Base-by-base conservation (phyloP, 2,113 vertebrate species). In the Rafetus swinhoei region DNA sequence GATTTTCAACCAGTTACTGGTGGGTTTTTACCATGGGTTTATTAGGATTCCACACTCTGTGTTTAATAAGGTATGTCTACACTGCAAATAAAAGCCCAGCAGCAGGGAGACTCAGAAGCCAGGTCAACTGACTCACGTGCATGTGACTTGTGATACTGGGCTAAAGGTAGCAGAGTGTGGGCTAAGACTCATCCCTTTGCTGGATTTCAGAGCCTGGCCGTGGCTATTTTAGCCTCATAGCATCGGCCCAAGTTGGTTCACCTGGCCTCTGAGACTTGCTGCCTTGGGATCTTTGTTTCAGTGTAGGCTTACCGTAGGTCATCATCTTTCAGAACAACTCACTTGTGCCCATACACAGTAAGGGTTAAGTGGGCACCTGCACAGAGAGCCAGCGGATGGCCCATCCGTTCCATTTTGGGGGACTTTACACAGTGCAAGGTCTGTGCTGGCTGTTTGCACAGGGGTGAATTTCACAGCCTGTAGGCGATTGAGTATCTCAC, bases 311-410 rank as follows among this genome's bases (percentile, higher is more conserved):
- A 35, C n/a, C 62, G 29, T 69, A 69, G 62, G 22, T 52, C 54
- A n/a, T 57, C 45, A 65, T 2, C 10, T 10, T 9, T 79, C n/a
- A 85, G 72, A 93, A 91, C 92, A 92, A 85, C 82, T 91, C 89
- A 76, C 53, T 65, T n/a, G 35, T 85, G 27, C 1, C 29, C 39
- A 82, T 25, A 1, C 2, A 1, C 7, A 22, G 35, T 5, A 60
- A 84, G 19, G 25, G 21, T 82, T 1, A 18, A 35, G 12, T 0
- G 1, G 45, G 50, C 50, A 82, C 39, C 54, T 83, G 60, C 9
- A 11, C 45, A 3, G 82, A 55, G 21, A 27, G 84, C 27, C 77
- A 21, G 0, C 2, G 57, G 35, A 82, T 24, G 27, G 56, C 53
- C 32, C 39, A 54, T 79, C 50, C 69, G 25, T 79, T 79, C 72